phyloP scores from a whole-genome alignment of 1,140 invertebrate genomes.

The Wasmannia auropunctata region DNA sequence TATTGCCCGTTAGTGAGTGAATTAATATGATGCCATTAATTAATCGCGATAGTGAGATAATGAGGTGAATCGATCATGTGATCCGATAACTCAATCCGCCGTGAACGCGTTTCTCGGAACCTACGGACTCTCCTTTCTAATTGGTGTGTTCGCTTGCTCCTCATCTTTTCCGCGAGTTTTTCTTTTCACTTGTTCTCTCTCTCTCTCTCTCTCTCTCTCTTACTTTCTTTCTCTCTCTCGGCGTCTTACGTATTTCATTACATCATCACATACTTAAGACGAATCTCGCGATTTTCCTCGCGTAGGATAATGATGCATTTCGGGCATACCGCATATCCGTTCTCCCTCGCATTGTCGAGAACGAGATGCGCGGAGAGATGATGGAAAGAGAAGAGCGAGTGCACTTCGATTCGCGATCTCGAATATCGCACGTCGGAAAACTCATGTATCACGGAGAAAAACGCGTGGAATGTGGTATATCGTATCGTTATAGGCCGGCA shows the following conservation, averaged over 20 bases:
- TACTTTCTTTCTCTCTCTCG: neutral
- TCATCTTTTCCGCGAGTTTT: neutral
- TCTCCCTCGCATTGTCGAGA: neutral
- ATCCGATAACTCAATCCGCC: constrained; percentile 34
- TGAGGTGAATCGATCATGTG: neutral
- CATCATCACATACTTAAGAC: neutral
- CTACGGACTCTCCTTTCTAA: neutral
- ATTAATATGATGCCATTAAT: constrained; percentile 68
- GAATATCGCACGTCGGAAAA: neutral
- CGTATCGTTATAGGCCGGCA: constrained; percentile 37
- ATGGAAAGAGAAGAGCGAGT: constrained; percentile 50
- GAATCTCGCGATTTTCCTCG: neutral
- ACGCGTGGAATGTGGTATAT: neutral
- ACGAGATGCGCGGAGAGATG: neutral
- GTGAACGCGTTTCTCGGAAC: neutral
- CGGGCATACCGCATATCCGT: neutral
- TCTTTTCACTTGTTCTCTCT: too few relatives aligned
- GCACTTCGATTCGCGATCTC: neutral
- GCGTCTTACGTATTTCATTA: neutral
- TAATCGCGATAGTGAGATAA: constrained; percentile 54
- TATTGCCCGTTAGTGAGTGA: constrained; percentile 79
- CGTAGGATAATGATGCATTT: neutral
- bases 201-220: neutral
- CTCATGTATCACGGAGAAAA: constrained; percentile 6
- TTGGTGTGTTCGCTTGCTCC: constrained; percentile 7